Conservation (phyloP, 2,797 vertebrate species). For the Tapera naevia region DNA sequence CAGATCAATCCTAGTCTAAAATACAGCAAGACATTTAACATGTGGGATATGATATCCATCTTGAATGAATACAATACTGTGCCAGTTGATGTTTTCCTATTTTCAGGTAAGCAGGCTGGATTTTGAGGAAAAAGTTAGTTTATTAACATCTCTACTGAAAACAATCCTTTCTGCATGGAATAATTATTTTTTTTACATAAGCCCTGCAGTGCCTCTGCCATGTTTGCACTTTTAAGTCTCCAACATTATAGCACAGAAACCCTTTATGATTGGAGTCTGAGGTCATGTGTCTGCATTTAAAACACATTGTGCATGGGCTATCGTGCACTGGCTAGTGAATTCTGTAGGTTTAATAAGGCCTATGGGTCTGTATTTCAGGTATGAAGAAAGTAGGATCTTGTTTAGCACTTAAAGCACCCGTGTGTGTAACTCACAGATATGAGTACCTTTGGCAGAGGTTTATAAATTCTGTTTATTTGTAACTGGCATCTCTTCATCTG, state of each 20-base stretch:
- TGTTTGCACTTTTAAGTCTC: conserved; percentile 54
- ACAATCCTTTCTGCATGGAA: conserved; percentile 60
- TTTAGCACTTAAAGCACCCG: conserved; percentile 2
- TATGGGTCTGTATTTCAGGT: conserved; percentile 8
- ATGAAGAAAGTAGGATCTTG: conserved; percentile 31
- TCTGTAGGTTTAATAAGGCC: background rate
- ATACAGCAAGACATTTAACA: background rate
- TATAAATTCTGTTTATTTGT: conserved; percentile 47
- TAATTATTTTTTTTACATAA: conserved; percentile 56
- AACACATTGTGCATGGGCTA: background rate
- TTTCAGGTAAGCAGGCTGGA: conserved; percentile 49
- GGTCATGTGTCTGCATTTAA: conserved; percentile 42
- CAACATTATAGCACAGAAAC: conserved; percentile 42
- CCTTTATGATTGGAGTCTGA: conserved; percentile 52
- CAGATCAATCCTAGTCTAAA: conserved; percentile 31
- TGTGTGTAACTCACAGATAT: conserved; percentile 13
- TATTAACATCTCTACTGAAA: conserved; percentile 70
- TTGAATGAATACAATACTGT: conserved; percentile 6
- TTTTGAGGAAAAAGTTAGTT: conserved; percentile 62
- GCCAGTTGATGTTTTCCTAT: conserved; percentile 31
- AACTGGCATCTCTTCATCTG: conserved; percentile 11
- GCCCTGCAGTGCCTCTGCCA: conserved; percentile 34
- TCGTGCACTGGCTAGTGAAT: conserved; percentile 8
- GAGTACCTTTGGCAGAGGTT: conserved; percentile 33
- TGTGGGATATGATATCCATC: background rate